Evolutionary conservation across 2,888 invertebrate genomes (phyloP).

Genomic region (Drosophila algonquin): DNA sequence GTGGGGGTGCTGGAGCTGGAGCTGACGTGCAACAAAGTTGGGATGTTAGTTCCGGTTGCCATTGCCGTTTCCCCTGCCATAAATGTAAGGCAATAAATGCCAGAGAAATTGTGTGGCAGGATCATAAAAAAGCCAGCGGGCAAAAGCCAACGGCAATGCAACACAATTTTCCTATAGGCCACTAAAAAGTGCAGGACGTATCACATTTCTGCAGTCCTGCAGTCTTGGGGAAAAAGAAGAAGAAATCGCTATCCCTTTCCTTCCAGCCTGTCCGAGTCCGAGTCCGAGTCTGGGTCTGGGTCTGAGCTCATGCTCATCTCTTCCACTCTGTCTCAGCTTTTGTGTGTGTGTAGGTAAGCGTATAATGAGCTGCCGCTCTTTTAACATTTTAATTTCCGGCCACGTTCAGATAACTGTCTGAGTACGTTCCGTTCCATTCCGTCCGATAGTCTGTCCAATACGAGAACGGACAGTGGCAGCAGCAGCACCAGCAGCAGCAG

Average conservation of each 20-base stretch:
- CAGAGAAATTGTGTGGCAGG: slow-evolving; percentile 37
- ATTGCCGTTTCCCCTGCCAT: slow-evolving; percentile 6
- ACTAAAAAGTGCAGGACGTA: slow-evolving; percentile 41
- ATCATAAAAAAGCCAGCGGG: slow-evolving; percentile 37
- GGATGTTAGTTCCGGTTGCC: slow-evolving; percentile 30
- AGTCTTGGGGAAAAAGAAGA: background rate
- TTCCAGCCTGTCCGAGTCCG: background rate
- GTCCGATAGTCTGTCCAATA: slow-evolving; percentile 6
- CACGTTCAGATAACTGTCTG: slow-evolving; percentile 22
- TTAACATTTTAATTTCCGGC: slow-evolving; percentile 79
- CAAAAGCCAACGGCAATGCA: slow-evolving; percentile 15
- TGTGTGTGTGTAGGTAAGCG: slow-evolving; percentile 56
- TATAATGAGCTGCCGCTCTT: slow-evolving; percentile 72
- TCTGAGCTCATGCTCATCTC: background rate
- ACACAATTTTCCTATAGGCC: slow-evolving; percentile 35
- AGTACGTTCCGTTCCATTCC: background rate
- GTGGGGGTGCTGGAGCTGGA: too few species aligned
- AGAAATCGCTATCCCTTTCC: background rate
- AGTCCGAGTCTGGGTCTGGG: too few species aligned
- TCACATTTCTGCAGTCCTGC: slow-evolving; percentile 25
- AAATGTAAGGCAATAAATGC: slow-evolving; percentile 39
- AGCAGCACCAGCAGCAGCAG: slow-evolving; percentile 17
- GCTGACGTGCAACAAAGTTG: slow-evolving; percentile 39
- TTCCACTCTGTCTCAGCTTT: background rate
- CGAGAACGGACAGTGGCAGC: background rate